phyloP scores from a whole-genome alignment of 2,888 invertebrate species.

The Leptopilina myrica region DNA sequence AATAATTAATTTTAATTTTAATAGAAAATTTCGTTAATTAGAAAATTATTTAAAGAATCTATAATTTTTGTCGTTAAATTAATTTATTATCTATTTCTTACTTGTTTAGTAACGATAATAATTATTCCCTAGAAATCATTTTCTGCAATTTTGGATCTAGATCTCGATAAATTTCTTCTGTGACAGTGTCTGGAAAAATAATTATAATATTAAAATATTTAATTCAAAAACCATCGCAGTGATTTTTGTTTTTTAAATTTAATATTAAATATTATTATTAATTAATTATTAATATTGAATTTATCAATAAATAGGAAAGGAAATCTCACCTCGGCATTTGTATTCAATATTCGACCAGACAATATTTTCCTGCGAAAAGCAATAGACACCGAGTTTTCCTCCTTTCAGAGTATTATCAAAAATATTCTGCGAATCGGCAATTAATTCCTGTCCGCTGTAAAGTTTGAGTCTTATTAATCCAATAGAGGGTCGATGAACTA shows the following conservation, averaged over 20 bases:
- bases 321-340: slow-evolving; percentile 82
- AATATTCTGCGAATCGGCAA: slow-evolving; percentile 95
- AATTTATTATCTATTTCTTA: no score
- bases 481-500: slow-evolving; percentile 93
- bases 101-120: no score
- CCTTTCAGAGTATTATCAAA: slow-evolving; percentile 94
- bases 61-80: no score
- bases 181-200: slow-evolving; percentile 53
- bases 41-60: no score
- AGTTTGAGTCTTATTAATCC: slow-evolving; percentile 94
- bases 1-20: no score
- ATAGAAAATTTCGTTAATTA: no score
- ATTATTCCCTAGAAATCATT: not conserved
- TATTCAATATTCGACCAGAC: slow-evolving; percentile 98
- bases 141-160: slow-evolving; percentile 2
- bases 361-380: slow-evolving; percentile 98
- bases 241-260: no score
- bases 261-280: no score
- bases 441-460: slow-evolving; percentile 90
- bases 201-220: not conserved
- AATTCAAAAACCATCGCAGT: no score
- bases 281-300: not conserved
- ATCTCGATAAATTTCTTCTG: slow-evolving; percentile 2
- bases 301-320: not conserved
- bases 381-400: slow-evolving; percentile 95